Conservation (phyloP, 2,113 vertebrate species). For the Beaufortia kweichowensis region DNA sequence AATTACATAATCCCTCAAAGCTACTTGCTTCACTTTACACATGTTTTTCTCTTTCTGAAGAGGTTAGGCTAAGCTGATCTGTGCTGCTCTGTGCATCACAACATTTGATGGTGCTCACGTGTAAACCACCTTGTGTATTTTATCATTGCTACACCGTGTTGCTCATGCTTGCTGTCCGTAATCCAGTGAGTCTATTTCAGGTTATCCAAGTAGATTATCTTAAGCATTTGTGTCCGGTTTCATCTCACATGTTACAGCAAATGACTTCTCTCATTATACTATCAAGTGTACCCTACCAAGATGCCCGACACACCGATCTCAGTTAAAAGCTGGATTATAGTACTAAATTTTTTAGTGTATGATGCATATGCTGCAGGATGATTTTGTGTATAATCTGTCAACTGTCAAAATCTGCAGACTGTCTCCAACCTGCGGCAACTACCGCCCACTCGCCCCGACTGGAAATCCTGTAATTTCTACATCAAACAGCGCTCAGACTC, state of each 20-base stretch:
- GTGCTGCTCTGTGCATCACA: background rate
- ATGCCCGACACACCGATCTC: background rate
- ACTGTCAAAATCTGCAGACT: too few species aligned
- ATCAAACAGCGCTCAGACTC: background rate
- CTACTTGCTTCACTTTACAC: conserved; percentile 1
- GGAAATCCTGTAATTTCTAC: background rate
- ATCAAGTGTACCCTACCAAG: conserved; percentile 25
- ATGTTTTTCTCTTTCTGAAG: conserved; percentile 40
- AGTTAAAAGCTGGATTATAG: background rate
- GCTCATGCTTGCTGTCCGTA: conserved; percentile 48
- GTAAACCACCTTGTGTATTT: conserved; percentile 36
- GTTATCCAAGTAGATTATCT: conserved; percentile 52
- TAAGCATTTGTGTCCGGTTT: conserved; percentile 23
- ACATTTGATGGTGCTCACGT: conserved; percentile 39
- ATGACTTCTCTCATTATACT: conserved; percentile 23
- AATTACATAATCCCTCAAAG: background rate
- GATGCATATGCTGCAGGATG: too few species aligned
- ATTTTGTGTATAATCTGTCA: too few species aligned
- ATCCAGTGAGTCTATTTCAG: conserved; percentile 65
- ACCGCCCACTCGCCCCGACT: too few species aligned
- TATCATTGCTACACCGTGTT: conserved; percentile 32
- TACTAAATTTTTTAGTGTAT: too few species aligned
- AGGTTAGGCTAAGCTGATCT: background rate
- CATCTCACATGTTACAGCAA: conserved; percentile 38
- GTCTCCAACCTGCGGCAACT: too few species aligned